Evolutionary conservation across 64 coral and sea anemone genomes (phyloP).

Genomic region (Montipora sp.): DNA sequence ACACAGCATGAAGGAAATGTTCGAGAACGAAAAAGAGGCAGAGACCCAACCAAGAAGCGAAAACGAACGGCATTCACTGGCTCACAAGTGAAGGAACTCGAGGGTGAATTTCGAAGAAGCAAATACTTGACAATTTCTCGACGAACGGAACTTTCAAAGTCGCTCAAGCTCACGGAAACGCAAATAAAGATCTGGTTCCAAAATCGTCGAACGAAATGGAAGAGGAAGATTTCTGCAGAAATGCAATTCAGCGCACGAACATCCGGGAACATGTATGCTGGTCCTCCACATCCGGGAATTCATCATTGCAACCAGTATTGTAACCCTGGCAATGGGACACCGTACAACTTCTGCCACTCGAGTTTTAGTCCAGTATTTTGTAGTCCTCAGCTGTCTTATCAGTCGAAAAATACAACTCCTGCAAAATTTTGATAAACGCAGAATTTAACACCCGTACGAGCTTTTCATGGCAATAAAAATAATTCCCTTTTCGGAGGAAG

Average conservation of each 20-base stretch:
- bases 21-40: conserved; percentile 44
- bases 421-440: neutral
- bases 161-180: conserved; percentile 92
- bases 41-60: conserved; percentile 81
- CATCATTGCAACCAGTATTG: conserved; percentile 52
- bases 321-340: conserved; percentile 7
- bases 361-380: conserved; percentile 9
- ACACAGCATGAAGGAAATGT: conserved; percentile 6
- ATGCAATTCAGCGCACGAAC: conserved; percentile 71
- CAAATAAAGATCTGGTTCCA: conserved; percentile 99
- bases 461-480: too few species aligned
- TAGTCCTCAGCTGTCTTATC: conserved; percentile 15
- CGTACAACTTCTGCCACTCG: conserved; percentile 17
- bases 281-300: conserved; percentile 43
- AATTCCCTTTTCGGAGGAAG: too few species aligned
- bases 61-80: conserved; percentile 92
- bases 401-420: neutral
- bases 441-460: neutral
- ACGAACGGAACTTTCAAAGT: conserved; percentile 96
- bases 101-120: conserved; percentile 93
- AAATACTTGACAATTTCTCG: conserved; percentile 99
- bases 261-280: conserved; percentile 30
- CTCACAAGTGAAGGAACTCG: conserved; percentile 96
- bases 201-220: conserved; percentile 98
- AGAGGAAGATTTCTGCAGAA: conserved; percentile 89